phyloP scores from a whole-genome alignment of 2,797 vertebrate genomes.

The Triplophysa bombifrons region DNA sequence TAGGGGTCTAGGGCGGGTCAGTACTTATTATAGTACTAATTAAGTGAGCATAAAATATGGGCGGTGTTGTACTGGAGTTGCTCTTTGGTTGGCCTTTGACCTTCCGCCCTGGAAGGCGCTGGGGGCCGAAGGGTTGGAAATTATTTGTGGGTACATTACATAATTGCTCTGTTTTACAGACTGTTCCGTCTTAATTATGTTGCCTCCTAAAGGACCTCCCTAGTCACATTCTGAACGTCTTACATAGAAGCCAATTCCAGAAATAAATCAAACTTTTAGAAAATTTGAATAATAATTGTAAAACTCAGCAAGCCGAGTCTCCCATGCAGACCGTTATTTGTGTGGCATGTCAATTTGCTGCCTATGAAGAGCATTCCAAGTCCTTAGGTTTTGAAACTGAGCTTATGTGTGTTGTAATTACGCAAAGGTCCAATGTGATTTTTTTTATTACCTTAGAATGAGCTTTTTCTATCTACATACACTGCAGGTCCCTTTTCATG shows the following conservation, averaged over 20 bases:
- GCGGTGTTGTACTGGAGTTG: slow-evolving; percentile 16
- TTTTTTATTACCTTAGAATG: too few species aligned
- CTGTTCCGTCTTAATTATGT: not conserved
- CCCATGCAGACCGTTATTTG: too few species aligned
- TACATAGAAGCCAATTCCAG: not conserved
- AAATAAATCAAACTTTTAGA: not conserved
- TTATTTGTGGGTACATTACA: not conserved
- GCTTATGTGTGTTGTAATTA: too few species aligned
- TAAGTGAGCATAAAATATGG: slow-evolving; percentile 37
- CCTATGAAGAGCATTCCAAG: too few species aligned
- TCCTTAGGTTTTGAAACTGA: too few species aligned
- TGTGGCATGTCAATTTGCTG: too few species aligned
- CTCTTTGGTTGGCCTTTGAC: not conserved
- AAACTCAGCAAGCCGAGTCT: too few species aligned
- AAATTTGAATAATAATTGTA: too few species aligned
- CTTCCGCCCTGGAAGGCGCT: not conserved
- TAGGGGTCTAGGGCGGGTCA: slow-evolving; percentile 51
- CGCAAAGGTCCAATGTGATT: too few species aligned
- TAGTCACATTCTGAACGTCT: not conserved
- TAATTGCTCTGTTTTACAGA: not conserved
- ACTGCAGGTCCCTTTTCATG: too few species aligned
- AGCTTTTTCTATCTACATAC: too few species aligned
- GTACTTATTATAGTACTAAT: slow-evolving; percentile 62
- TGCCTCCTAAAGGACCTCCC: not conserved
- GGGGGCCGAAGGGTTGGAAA: not conserved